These are phyloP conservation scores for Oligia latruncula DNA, from an alignment of 2,888 invertebrate species.

Conservation along the genomic window DNA sequence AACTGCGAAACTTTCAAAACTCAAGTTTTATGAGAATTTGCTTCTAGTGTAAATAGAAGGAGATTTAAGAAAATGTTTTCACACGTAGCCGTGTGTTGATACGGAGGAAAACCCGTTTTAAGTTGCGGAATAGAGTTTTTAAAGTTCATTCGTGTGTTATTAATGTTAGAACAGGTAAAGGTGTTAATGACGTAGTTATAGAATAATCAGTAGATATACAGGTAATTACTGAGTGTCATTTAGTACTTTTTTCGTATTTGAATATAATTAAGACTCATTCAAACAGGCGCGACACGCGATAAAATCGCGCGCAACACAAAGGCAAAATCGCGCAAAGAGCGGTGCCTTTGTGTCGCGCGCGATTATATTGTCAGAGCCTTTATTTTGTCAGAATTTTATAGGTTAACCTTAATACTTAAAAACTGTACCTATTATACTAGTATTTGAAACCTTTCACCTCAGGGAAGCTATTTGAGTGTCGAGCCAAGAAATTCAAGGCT, in stretches of 20 bases:
- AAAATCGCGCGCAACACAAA: too few relatives aligned
- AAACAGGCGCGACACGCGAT: too few relatives aligned
- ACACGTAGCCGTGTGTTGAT: constrained; percentile 24
- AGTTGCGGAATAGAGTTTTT: constrained; percentile 27
- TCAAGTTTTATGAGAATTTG: constrained; percentile 46
- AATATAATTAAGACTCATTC: too few relatives aligned
- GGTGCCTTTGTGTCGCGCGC: too few relatives aligned
- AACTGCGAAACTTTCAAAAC: constrained; percentile 44
- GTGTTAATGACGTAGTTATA: too few relatives aligned
- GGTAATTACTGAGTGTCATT: too few relatives aligned
- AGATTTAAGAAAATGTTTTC: constrained; percentile 43
- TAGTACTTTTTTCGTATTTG: too few relatives aligned
- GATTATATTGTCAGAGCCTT: too few relatives aligned
- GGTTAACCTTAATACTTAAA: too few relatives aligned
- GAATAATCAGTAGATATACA: too few relatives aligned
- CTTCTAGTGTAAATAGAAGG: constrained; percentile 32
- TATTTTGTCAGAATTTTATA: too few relatives aligned
- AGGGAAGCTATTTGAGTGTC: neutral
- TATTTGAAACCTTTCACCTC: neutral
- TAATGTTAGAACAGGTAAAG: neutral
- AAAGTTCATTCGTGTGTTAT: neutral
- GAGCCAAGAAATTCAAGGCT: neutral
- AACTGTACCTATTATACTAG: neutral
- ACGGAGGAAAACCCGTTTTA: constrained; percentile 37
- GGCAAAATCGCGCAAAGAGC: too few relatives aligned